Evolutionary conservation across 1,140 invertebrate genomes (phyloP).

Genomic region (Carposina sasakii): DNA sequence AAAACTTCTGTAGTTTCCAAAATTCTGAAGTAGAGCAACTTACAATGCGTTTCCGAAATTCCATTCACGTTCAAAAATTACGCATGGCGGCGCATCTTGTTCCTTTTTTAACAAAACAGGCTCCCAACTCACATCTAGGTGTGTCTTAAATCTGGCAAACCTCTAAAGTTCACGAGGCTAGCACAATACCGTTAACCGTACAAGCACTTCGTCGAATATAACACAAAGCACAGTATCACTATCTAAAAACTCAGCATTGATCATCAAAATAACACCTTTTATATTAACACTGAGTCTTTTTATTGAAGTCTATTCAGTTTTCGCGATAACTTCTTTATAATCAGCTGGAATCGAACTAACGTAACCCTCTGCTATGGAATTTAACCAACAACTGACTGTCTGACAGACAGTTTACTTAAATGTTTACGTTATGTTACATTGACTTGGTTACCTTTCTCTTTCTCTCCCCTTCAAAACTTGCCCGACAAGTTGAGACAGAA

Average conservation of each 20-base stretch:
- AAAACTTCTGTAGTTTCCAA: too few species aligned
- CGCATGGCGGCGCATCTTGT: conserved; percentile 44
- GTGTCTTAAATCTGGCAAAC: conserved; percentile 45
- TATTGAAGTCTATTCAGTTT: conserved; percentile 1
- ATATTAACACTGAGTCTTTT: too few species aligned
- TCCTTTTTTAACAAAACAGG: conserved; percentile 18
- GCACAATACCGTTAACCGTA: conserved; percentile 50
- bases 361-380: conserved; percentile 23
- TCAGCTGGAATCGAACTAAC: not conserved
- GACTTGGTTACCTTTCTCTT: conserved; percentile 21
- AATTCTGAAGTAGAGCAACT: conserved; percentile 17
- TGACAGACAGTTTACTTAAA: too few species aligned
- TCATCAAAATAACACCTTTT: too few species aligned
- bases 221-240: conserved; percentile 23
- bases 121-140: conserved; percentile 42
- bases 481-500: not conserved
- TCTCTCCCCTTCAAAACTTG: conserved; percentile 17
- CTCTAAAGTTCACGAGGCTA: conserved; percentile 41
- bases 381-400: conserved; percentile 26
- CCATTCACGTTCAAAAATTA: conserved; percentile 42
- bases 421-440: conserved; percentile 35
- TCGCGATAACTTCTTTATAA: conserved; percentile 8
- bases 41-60: conserved; percentile 26
- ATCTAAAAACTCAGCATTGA: conserved; percentile 3
- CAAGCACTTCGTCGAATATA: conserved; percentile 33